phyloP scores from a whole-genome alignment of 2,113 vertebrate species.

The Istiophorus platypterus region DNA sequence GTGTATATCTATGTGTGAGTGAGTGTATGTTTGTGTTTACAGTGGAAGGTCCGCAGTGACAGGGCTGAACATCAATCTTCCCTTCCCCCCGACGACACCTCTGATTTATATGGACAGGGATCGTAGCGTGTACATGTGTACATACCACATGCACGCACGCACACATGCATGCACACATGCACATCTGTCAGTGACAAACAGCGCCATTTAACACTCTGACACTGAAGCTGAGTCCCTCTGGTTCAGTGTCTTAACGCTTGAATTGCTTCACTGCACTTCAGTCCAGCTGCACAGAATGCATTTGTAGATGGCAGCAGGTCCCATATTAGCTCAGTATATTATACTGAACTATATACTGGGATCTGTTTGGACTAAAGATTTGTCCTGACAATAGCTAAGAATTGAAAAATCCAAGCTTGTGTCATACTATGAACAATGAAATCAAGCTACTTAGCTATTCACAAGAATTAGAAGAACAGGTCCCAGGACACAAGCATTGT shows the following conservation, averaged over 20 bases:
- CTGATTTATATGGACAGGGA: conserved; percentile 51
- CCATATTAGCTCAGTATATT: not conserved
- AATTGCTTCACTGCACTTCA: conserved; percentile 33
- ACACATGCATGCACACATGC: conserved; percentile 5
- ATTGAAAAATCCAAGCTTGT: not conserved
- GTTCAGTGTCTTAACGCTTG: conserved; percentile 12
- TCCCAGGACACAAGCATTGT: not conserved
- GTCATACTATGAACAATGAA: not conserved
- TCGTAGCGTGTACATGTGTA: conserved; percentile 21
- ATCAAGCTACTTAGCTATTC: not conserved
- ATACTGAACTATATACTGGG: not conserved
- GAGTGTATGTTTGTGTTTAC: conserved; percentile 28
- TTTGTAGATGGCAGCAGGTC: not conserved
- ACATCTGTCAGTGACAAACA: conserved; percentile 60
- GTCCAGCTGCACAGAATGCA: conserved; percentile 22
- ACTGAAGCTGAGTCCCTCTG: conserved; percentile 28
- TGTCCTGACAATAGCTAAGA: not conserved
- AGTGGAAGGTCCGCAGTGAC: conserved; percentile 13
- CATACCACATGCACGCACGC: not conserved
- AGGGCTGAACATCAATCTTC: conserved; percentile 47
- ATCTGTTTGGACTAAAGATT: not conserved
- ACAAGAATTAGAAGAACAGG: not conserved
- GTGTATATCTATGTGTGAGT: not conserved
- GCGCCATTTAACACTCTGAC: conserved; percentile 61
- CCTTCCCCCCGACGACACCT: conserved; percentile 29